Evolutionary conservation across 1,140 invertebrate species (phyloP), one percentile per base, ranked within the genome.

Genomic region (Drosophila tsacasi): DNA sequence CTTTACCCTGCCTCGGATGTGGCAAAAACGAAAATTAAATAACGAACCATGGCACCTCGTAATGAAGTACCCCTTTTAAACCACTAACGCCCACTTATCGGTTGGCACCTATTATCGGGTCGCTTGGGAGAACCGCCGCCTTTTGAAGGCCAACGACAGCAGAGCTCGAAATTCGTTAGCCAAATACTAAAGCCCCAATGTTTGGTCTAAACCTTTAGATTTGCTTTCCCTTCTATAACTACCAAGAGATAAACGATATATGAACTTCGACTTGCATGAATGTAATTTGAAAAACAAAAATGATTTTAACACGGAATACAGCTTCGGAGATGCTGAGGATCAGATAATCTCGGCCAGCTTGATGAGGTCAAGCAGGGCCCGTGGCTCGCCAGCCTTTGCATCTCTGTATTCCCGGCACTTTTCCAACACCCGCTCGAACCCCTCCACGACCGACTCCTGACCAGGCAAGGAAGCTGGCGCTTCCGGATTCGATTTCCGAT

Each of bases 321-420:
- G 47, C 15, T 27, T 9, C 7, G 54, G 32, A 32, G 9, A 52
- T 39, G 52, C 19, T 17, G 4, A 9, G 23, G 21, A 21, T 52
- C 58, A 90, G 59, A 90, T 76, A 64, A 73, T 57, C n/a, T 81
- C 67, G 3, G 78, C 65, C n/a, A 75, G 52, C 55, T 68, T 76
- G n/a, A 81, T 79, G 21, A 90, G 68, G 46, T 89, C 84, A 17
- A 89, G 25, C 19, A 89, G 49, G 2, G 85, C 19, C 9, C 32
- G 21, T 13, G 13, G 13, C 25, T 52, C 25, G 17, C 27, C 25
- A 0, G n/a, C n/a, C 27, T 19, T 52, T 13, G 49, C 49, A 30
- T 32, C 49, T 27, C 64, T 68, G n/a, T 64, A 72, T 3, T 19
- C 57, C 5, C 64, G 78, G 25, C 71, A 87, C 21, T 83, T 83